Base-by-base conservation (phyloP, 2,113 vertebrate genomes). In the Ahaetulla prasina region DNA sequence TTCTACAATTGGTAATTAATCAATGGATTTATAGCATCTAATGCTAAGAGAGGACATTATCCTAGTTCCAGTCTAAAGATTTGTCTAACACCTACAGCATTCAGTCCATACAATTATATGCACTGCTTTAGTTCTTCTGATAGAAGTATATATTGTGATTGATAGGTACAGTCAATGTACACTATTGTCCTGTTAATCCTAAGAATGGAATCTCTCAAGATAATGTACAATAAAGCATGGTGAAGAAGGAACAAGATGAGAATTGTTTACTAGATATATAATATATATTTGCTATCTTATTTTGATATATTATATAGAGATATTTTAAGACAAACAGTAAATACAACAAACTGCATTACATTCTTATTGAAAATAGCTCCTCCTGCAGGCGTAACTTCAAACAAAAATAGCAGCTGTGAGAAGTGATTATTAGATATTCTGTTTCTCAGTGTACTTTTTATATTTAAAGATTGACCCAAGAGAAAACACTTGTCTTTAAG, bases 361-460 rank as follows among this genome's bases (percentile, higher is more conserved):
- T 50, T 9, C 30, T 88, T 57, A 47, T 52, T 60, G 74, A 85
- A 86, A 90, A 89, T 50, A 89, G 68, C 25, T 55, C 23, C 63
- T 88, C 90, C 43, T 84, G 53, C 52, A 85, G 53, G 68, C 50
- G 85, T 84, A 55, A 84, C 55, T 68, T 55, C 35, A 87, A 87
- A 63, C 90, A 94, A 92, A 94, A 52, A 94, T 54, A 92, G 94
- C 57, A 91, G 94, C 60, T 92, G 52, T 90, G 0, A 0, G 87
- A 92, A 90, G 90, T 93, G 91, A 91, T 93, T 93, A 92, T 96
- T 97, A 95, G 91, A 95, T 96, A 95, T 93, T 91, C 90, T 2
- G 0, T 50, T 93, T 92, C 94, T 95, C 47, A 60, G 60, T 63
- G 88, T 45, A 57, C 88, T 52, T 90, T 63, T 74, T 92, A 90